Conservation (phyloP, 2,797 vertebrate species). For the Ceryle rudis region DNA sequence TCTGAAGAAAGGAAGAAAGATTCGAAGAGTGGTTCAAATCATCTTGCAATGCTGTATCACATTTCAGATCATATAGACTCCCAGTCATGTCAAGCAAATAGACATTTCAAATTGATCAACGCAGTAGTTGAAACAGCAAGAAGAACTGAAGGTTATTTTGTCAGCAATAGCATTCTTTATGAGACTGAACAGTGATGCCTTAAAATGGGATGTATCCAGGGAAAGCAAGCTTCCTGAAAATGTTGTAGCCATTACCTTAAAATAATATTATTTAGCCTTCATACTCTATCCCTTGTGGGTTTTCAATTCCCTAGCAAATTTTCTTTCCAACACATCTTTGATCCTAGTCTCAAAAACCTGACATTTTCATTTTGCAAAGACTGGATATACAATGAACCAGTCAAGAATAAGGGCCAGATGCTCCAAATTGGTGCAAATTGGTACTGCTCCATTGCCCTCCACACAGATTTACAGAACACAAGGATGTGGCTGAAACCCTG, state of each 20-base stretch:
- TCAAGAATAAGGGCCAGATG: constrained; percentile 20
- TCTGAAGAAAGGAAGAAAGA: neutral
- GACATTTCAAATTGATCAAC: constrained; percentile 4
- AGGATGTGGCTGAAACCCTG: neutral
- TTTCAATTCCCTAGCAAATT: constrained; percentile 61
- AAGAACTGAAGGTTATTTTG: constrained; percentile 29
- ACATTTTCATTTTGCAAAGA: constrained; percentile 50
- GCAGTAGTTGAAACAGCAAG: constrained; percentile 48
- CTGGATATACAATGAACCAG: constrained; percentile 18
- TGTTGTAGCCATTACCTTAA: constrained; percentile 35
- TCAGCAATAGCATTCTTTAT: constrained; percentile 41
- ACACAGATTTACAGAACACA: neutral
- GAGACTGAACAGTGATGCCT: constrained; percentile 69
- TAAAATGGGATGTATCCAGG: constrained; percentile 64
- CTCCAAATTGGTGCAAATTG: neutral
- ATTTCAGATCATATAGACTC: neutral
- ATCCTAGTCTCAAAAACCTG: constrained; percentile 21
- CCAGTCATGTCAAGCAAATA: constrained; percentile 1
- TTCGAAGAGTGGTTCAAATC: neutral
- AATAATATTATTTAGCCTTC: constrained; percentile 68
- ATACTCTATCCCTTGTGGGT: constrained; percentile 49
- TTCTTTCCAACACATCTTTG: constrained; percentile 59
- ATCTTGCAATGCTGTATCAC: neutral
- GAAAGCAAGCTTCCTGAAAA: constrained; percentile 62
- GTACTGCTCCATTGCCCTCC: neutral